Evolutionary conservation across 2,797 vertebrate species (phyloP), one percentile per base, ranked within the genome.

Genomic region (Darevskia mixta): DNA sequence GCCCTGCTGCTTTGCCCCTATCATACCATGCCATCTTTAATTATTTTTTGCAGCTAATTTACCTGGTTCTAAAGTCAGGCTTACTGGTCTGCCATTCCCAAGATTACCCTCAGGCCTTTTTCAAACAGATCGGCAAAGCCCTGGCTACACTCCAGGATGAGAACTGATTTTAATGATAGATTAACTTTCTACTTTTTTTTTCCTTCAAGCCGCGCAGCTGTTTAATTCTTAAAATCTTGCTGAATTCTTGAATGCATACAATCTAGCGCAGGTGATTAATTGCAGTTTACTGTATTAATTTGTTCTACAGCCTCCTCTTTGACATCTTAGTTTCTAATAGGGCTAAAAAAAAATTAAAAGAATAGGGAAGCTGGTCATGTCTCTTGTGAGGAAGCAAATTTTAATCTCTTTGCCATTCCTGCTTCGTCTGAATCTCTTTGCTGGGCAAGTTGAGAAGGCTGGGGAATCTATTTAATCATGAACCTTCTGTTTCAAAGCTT

Each of bases 31-130:
- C 58, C 78, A 86, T 82, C 83, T 89, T 85, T 82, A 86, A 81
- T 89, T 82, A 82, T 86, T 89, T 86, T 79, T 82, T n/a, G 43
- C 58, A 38, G 71, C 78, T 86, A 82, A 89, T 86, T 89, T 86
- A 82, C 88, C 88, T 75, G 77, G 77, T 75, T 79, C 45, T 73
- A 66, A 85, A 88, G 77, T 81, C 45, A 85, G 81, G 38, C 82
- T 80, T 73, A 67, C 83, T 76, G 41, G 55, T 29, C 41, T 89
- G 78, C 61, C 45, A 73, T 75, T 80, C 77, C 82, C 82, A 78
- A 41, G 73, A 71, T 71, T 73, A 41, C 64, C 49, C 45, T 75
- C 77, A 25, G 55, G 82, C 49, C 75, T 83, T 58, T 45, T 35
- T 32, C 41, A 73, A 64, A 72, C 72, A 79, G 82, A 82, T 10